A percentile compares a stretch with the other conserved stretches of the same genome.
Conservation (phyloP, 2,888 invertebrate genomes). For the Tortrix viridana region DNA sequence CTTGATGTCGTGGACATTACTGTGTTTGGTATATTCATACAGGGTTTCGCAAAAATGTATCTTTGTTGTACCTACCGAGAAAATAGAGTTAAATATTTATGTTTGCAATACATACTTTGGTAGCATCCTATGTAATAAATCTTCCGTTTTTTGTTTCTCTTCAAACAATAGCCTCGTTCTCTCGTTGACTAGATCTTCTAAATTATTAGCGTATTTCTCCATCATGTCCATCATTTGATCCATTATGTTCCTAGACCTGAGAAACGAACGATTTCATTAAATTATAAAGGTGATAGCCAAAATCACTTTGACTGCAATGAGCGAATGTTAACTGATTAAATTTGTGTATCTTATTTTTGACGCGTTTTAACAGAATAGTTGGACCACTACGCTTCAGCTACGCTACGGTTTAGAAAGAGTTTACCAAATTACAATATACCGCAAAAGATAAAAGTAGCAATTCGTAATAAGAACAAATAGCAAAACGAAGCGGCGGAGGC, state of each 20-base stretch:
- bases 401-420: too few relatives aligned
- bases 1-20: slow-evolving; percentile 48
- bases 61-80: slow-evolving; percentile 44
- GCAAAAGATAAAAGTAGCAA: too few relatives aligned
- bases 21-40: slow-evolving; percentile 30
- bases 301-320: too few relatives aligned
- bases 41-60: slow-evolving; percentile 43
- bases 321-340: too few relatives aligned
- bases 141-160: slow-evolving; percentile 96
- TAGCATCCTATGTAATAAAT: slow-evolving; percentile 96
- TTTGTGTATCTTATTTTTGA: too few relatives aligned
- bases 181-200: slow-evolving; percentile 97
- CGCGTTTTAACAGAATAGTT: too few relatives aligned
- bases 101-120: slow-evolving; percentile 87
- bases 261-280: slow-evolving; percentile 28
- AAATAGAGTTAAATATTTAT: slow-evolving; percentile 25
- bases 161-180: slow-evolving; percentile 94
- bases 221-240: slow-evolving; percentile 99
- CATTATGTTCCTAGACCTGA: slow-evolving; percentile 94
- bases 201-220: slow-evolving; percentile 97
- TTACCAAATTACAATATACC: too few relatives aligned
- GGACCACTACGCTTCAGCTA: too few relatives aligned
- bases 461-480: too few relatives aligned
- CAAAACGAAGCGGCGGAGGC: too few relatives aligned
- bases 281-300: too few relatives aligned